These are phyloP conservation scores for Synchiropus splendidus DNA, from an alignment of 2,113 vertebrate genomes.

Conservation along the genomic window DNA sequence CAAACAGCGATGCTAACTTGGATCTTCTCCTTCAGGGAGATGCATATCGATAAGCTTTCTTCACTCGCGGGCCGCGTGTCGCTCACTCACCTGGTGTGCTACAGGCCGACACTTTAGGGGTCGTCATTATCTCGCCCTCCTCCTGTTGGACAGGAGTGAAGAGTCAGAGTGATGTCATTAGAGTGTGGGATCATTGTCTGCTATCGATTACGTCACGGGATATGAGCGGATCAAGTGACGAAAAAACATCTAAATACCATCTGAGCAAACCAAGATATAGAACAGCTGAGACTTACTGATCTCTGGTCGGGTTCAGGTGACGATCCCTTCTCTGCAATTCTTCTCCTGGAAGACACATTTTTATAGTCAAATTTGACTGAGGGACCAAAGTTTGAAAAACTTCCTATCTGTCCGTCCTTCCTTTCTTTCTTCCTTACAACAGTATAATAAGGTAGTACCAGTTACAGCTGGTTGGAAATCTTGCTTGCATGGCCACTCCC, in stretches of 20 bases:
- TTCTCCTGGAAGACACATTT: constrained; percentile 73
- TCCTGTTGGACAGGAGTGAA: constrained; percentile 70
- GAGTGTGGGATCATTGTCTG: neutral
- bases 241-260: constrained; percentile 23
- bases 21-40: neutral
- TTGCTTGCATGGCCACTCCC: no score
- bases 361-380: no score
- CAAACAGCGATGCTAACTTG: constrained; percentile 2
- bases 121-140: constrained; percentile 74
- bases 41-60: constrained; percentile 1
- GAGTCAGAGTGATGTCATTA: constrained; percentile 13
- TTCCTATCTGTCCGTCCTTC: no score
- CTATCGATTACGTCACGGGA: no score
- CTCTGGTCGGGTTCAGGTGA: constrained; percentile 85
- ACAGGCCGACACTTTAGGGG: constrained; percentile 83
- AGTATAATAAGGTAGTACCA: no score
- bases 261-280: neutral
- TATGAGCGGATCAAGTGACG: constrained; percentile 27
- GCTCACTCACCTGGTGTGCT: constrained; percentile 86
- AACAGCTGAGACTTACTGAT: constrained; percentile 70
- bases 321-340: constrained; percentile 95
- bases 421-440: no score
- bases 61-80: neutral
- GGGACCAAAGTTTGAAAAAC: no score
- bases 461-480: no score